phyloP scores from a whole-genome alignment of 2,888 invertebrate genomes.

The Tenthredo distinguenda region DNA sequence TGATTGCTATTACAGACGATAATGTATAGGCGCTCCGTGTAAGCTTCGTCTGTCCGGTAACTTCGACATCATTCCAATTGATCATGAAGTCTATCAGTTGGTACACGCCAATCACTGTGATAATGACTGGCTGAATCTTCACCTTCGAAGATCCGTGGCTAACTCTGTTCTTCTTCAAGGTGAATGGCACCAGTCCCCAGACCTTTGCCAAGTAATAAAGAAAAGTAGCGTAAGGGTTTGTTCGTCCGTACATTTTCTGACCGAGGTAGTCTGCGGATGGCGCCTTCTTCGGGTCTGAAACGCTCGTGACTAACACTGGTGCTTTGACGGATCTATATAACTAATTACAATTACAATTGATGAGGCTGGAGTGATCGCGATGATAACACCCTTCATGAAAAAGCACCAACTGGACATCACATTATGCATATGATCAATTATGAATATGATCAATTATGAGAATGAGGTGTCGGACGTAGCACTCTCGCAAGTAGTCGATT shows the following conservation, averaged over 20 bases:
- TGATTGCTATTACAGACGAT: background rate
- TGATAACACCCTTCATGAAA: background rate
- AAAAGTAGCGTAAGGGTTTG: background rate
- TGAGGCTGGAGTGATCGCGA: background rate
- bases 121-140: background rate
- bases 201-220: conserved; percentile 24
- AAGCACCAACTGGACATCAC: background rate
- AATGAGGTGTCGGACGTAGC: background rate
- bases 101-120: background rate
- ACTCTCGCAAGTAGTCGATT: background rate
- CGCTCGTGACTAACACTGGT: background rate
- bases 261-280: background rate
- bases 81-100: too few relatives aligned
- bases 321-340: background rate
- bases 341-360: background rate
- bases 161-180: background rate
- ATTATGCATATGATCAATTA: background rate
- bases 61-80: background rate
- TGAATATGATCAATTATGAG: background rate
- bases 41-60: background rate
- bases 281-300: background rate
- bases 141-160: background rate
- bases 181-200: conserved; percentile 31
- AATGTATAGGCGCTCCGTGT: background rate
- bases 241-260: background rate